Base-by-base conservation (phyloP, 2,888 invertebrate species). In the Harpalus rubripes region DNA sequence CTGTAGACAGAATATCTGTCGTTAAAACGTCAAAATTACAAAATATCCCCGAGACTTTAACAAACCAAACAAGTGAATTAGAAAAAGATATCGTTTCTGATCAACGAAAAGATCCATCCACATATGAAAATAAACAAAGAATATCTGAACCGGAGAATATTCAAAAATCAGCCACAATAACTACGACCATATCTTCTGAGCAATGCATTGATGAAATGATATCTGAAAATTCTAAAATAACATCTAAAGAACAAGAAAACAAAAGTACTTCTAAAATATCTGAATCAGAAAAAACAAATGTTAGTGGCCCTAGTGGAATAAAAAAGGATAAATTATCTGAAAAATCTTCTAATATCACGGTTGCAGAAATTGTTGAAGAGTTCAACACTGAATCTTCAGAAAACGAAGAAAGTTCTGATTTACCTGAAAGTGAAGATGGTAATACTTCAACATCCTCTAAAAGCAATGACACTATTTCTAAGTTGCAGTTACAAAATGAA, bases 341-440 rank as follows among this genome's bases (percentile, higher is more conserved):
- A n/a, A 65, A 65, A 65, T 22, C 18, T 32, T 5, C 26, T n/a
- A 26, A 32, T n/a, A 22, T 6, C 6, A 6, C 7, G 2, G 22
- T 26, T 8, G 32, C 65, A 65, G 6, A 65, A 32, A n/a, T 32
- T 26, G 16, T 26, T 18, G 44, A 52, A 52, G 44, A 52, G 10
- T 52, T 52, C 12, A 72, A 76, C 15, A 18, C 26, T 26, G 56
- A 78, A 12, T 22, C 59, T 22, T 78, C 22, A 3, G 58, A 79
- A 59, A 59, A 59, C 12, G 61, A 32, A 61, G 39, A 59, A 15
- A 79, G 18, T 63, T 39, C 18, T 15, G 63, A 81, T 15, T 39
- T 7, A 7, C 39, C 78, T n/a, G 78, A 78, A 68, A 32, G 32
- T 58, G 56, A 79, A n/a, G 39, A 59, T 8, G 58, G 12, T 41